Conservation (phyloP, 2,113 vertebrate species). For the Verasper variegatus region DNA sequence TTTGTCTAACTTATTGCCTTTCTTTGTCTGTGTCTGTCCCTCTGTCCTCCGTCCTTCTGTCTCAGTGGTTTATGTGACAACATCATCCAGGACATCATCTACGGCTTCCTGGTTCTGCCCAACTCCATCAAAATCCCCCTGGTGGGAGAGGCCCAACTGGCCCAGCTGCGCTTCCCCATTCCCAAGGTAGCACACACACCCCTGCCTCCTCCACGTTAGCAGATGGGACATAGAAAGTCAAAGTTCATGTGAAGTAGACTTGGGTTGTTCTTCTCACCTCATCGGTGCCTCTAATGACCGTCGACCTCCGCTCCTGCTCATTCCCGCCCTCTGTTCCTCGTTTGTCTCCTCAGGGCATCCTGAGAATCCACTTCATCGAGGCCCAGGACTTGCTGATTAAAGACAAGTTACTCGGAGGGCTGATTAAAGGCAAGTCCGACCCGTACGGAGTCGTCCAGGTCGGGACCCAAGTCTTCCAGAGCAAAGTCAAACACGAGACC, state of each 20-base stretch:
- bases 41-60: neutral
- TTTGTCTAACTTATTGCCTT: neutral
- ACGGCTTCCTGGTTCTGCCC: slow-evolving; percentile 91
- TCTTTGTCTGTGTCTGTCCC: neutral
- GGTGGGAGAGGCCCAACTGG: slow-evolving; percentile 89
- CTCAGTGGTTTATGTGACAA: slow-evolving; percentile 91
- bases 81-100: slow-evolving; percentile 94
- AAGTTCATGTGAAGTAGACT: neutral
- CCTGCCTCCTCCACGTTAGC: too few species aligned
- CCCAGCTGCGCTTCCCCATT: slow-evolving; percentile 90
- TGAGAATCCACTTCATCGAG: slow-evolving; percentile 95
- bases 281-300: neutral
- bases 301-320: neutral
- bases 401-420: slow-evolving; percentile 91
- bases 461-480: slow-evolving; percentile 90
- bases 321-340: neutral
- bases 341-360: slow-evolving; percentile 82
- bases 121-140: slow-evolving; percentile 94
- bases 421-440: slow-evolving; percentile 97
- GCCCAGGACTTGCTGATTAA: slow-evolving; percentile 92
- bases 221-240: too few species aligned
- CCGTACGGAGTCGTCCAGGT: slow-evolving; percentile 92
- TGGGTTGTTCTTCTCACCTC: neutral
- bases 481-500: slow-evolving; percentile 93
- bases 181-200: slow-evolving; percentile 85